A percentile compares a stretch with the other conserved stretches of the same genome.
These are phyloP conservation scores for Microplitis deprimator DNA, from an alignment of 2,888 invertebrate species.

Conservation along the genomic window DNA sequence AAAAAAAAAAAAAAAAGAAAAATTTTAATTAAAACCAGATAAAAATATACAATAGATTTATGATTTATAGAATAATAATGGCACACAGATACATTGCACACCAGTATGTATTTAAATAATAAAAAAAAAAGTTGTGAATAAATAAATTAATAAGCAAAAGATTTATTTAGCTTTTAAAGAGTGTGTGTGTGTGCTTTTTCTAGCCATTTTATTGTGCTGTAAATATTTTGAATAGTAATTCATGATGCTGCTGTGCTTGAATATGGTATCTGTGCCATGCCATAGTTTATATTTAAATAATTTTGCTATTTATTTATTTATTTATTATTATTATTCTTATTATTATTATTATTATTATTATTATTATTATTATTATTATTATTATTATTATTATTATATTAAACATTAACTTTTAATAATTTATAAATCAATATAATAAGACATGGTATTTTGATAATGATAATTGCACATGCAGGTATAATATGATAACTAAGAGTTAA, in stretches of 20 bases:
- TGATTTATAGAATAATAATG: conserved; percentile 54
- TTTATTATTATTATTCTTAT: not conserved
- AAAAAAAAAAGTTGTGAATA: conserved; percentile 26
- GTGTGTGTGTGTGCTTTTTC: conserved; percentile 42
- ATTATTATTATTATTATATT: conserved; percentile 50
- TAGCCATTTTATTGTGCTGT: conserved; percentile 35
- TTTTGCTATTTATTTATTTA: conserved; percentile 48
- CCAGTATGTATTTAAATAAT: conserved; percentile 46
- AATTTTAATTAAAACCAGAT: conserved; percentile 38
- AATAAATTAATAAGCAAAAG: conserved; percentile 23
- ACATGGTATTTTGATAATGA: not conserved
- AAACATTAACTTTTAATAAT: not conserved
- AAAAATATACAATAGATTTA: conserved; percentile 34
- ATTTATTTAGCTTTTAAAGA: conserved; percentile 26
- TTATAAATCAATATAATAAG: not conserved
- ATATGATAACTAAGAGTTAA: conserved; percentile 38
- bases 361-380: not conserved
- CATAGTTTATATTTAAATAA: conserved; percentile 47
- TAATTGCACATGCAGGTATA: conserved; percentile 1
- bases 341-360: conserved; percentile 50
- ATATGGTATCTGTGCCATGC: conserved; percentile 69
- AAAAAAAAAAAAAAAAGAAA: conserved; percentile 43
- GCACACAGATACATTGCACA: conserved; percentile 68
- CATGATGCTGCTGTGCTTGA: conserved; percentile 59
- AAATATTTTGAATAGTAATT: conserved; percentile 10